Percentiles rank a stretch among this genome's conserved stretches.
phyloP scores from a whole-genome alignment of 2,888 invertebrate genomes.

The Rugalucina vietnamica region DNA sequence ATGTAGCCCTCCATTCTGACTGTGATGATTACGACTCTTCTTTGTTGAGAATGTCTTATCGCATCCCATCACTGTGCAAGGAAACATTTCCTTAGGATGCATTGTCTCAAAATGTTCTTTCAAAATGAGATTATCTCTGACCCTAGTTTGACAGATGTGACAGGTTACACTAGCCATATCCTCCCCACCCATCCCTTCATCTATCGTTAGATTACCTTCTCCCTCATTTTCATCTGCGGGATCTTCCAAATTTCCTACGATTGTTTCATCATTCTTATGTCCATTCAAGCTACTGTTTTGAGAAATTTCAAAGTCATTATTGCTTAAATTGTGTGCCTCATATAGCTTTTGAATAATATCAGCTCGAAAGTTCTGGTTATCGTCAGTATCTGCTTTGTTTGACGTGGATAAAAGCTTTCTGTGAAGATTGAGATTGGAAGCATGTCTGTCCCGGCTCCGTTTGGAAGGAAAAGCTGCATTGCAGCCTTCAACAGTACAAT shows the following conservation, averaged over 20 bases:
- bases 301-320: constrained; percentile 32
- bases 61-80: constrained; percentile 91
- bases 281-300: constrained; percentile 40
- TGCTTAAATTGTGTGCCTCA: constrained; percentile 41
- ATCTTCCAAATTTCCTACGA: constrained; percentile 56
- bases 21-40: constrained; percentile 91
- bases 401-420: constrained; percentile 89
- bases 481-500: constrained; percentile 97
- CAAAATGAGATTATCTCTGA: constrained; percentile 87
- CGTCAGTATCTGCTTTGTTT: constrained; percentile 61
- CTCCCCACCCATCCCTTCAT: constrained; percentile 16
- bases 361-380: constrained; percentile 62
- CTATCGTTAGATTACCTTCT: constrained; percentile 24
- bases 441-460: constrained; percentile 95
- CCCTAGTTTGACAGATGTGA: constrained; percentile 88
- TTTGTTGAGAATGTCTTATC: constrained; percentile 91
- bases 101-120: constrained; percentile 90
- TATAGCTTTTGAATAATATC: constrained; percentile 61
- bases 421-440: constrained; percentile 95
- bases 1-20: constrained; percentile 88
- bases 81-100: constrained; percentile 89
- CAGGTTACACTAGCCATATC: constrained; percentile 87
- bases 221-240: constrained; percentile 57
- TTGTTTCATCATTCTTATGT: constrained; percentile 45
- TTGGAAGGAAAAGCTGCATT: constrained; percentile 97